Percentiles rank a stretch among this genome's conserved stretches.
Conservation (phyloP, 2,797 vertebrate species). For the Amphiprion clarkii region DNA sequence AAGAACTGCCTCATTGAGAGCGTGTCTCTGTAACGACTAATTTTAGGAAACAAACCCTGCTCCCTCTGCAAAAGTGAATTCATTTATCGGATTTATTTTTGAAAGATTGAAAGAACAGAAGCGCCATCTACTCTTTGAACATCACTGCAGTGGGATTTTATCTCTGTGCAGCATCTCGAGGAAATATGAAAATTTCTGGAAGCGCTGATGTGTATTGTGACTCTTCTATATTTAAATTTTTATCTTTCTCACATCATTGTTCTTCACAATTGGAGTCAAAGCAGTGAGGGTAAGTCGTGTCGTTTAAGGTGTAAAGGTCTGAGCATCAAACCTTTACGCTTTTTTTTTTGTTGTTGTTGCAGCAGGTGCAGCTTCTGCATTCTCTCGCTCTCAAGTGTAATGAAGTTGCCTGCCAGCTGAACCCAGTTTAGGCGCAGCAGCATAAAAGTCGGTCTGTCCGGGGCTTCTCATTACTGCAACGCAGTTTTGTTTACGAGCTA, state of each 20-base stretch:
- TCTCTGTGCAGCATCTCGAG: neutral
- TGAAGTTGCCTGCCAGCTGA: conserved; percentile 31
- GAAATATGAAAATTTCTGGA: neutral
- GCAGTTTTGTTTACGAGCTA: conserved; percentile 69
- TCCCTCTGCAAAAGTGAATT: conserved; percentile 20
- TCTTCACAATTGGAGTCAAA: neutral
- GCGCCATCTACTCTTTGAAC: neutral
- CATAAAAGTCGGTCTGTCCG: conserved; percentile 24
- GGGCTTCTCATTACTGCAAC: conserved; percentile 63
- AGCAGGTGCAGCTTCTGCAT: conserved; percentile 29
- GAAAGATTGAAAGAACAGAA: conserved; percentile 11
- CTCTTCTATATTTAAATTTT: neutral
- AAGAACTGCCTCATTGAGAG: neutral
- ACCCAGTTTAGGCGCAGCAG: conserved; percentile 33
- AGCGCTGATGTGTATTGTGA: neutral
- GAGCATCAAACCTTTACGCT: conserved; percentile 4
- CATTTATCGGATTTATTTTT: conserved; percentile 16
- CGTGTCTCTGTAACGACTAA: conserved; percentile 32
- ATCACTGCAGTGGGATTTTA: neutral
- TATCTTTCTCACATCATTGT: neutral
- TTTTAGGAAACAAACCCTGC: conserved; percentile 25
- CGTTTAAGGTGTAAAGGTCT: conserved; percentile 19
- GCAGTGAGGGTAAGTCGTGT: neutral
- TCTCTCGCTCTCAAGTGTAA: conserved; percentile 17
- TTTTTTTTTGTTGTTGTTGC: neutral